Conservation (phyloP, 2,888 invertebrate genomes). For the Linnaemya vulpina region DNA sequence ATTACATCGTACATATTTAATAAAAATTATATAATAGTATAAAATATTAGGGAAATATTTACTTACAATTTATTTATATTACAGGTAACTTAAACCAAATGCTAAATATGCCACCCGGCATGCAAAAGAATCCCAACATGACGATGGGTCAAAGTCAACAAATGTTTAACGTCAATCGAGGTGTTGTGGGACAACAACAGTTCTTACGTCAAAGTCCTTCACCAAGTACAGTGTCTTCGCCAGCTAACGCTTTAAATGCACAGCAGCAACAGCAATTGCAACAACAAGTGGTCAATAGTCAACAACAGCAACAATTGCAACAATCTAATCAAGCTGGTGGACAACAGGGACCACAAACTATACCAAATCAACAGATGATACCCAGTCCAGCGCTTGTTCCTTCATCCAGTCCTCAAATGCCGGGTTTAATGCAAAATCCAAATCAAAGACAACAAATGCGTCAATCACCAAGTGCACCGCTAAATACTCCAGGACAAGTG, state of each 20-base stretch:
- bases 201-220: constrained; percentile 92
- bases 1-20: no score
- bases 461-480: constrained; percentile 91
- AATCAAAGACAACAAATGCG: constrained; percentile 85
- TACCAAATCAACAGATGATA: constrained; percentile 86
- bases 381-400: constrained; percentile 88
- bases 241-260: constrained; percentile 78
- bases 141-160: constrained; percentile 83
- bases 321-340: constrained; percentile 73
- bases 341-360: constrained; percentile 78
- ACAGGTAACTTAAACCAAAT: constrained; percentile 79
- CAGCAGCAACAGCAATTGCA: constrained; percentile 75
- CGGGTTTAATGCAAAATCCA: constrained; percentile 84
- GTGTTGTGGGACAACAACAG: constrained; percentile 87
- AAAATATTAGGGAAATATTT: no score
- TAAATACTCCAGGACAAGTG: constrained; percentile 89
- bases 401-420: constrained; percentile 87
- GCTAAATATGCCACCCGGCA: constrained; percentile 80
- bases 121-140: constrained; percentile 81
- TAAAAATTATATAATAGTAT: no score
- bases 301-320: constrained; percentile 75
- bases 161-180: constrained; percentile 85
- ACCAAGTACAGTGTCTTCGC: constrained; percentile 84
- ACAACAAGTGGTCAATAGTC: constrained; percentile 78
- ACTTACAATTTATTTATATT: neutral